Evolutionary conservation across 2,888 invertebrate species (phyloP), one percentile per base, ranked within the genome.

Genomic region (Tenthredo livida): DNA sequence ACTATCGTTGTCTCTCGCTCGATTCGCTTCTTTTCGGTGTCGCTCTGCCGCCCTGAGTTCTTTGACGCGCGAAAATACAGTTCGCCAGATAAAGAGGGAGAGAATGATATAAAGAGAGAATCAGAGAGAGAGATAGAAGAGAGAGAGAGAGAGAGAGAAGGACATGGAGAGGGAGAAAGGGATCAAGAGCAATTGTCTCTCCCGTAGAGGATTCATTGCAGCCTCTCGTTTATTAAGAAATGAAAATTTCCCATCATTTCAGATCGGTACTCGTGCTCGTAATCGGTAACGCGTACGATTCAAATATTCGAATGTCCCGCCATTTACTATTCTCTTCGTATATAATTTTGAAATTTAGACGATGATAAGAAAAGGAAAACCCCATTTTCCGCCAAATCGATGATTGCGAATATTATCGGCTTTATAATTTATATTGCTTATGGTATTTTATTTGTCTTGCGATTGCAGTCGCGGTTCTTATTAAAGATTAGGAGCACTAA

Each of bases 1-100:
- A 61, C 80, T 50, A 61, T 65, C 61, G 61, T 90, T 87, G 86
- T 88, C 85, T 86, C 84, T 85, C 85, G 84, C 85, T 83, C 67
- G 47, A 40, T 73, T 21, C 54, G 29, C 83, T 78, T 67, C 83
- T 67, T 84, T 78, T 85, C 75, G 10, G n/a, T 58, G 47, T 37
- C 84, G 85, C 61, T 50, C 78, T 84, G 25, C 67, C 77, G 70
- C 86, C 21, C 84, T 37, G 54, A 73, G 58, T 84, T 54, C 85
- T 85, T 84, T 83, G 73, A 40, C 84, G 82, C 73, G 84, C 47
- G 84, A 84, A 75, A 85, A 75, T 84, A 77, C 75, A 40, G 43
- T 73, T 84, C 77, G 47, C 17, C 72, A 29, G 15, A 15, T 29
- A 29, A 17, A 50, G 77, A 9, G 29, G 21, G 73, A 43, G 73